Conservation (phyloP, 2,113 vertebrate species). For the Colaptes auratus region DNA sequence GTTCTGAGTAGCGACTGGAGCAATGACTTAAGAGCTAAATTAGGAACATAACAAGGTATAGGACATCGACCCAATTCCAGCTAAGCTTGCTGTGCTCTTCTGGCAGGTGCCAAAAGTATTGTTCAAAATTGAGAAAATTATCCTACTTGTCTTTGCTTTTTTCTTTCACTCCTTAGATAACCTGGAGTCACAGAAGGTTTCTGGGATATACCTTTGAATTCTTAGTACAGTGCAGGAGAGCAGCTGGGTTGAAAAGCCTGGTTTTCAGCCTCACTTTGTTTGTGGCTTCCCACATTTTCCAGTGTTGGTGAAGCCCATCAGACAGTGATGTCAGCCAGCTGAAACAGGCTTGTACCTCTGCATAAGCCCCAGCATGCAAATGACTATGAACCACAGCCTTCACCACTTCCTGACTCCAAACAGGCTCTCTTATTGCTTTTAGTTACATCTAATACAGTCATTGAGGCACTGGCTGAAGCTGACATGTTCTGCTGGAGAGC, state of each 20-base stretch:
- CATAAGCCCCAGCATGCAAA: not conserved
- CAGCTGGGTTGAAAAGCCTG: not conserved
- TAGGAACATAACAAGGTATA: not conserved
- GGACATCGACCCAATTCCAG: not conserved
- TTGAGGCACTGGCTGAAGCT: not conserved
- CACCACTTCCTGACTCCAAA: not conserved
- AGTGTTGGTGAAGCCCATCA: not conserved
- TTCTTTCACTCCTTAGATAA: not conserved
- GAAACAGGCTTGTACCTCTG: not conserved
- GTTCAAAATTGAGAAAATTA: not conserved
- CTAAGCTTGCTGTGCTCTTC: not conserved
- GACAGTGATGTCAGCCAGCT: not conserved
- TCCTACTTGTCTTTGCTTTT: not conserved
- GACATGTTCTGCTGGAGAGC: not conserved
- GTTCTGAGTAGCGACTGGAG: not conserved
- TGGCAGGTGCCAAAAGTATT: not conserved
- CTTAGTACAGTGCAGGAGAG: not conserved
- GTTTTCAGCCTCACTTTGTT: not conserved
- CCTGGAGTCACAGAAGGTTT: not conserved
- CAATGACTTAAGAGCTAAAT: constrained; percentile 25
- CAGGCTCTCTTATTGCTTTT: not conserved
- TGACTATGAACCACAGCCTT: not conserved
- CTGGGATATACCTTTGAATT: not conserved
- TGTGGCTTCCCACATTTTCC: not conserved
- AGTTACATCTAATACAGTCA: not conserved